Evolutionary conservation across 2,113 vertebrate species (phyloP).

Genomic region (Entomyzon cyanotis): DNA sequence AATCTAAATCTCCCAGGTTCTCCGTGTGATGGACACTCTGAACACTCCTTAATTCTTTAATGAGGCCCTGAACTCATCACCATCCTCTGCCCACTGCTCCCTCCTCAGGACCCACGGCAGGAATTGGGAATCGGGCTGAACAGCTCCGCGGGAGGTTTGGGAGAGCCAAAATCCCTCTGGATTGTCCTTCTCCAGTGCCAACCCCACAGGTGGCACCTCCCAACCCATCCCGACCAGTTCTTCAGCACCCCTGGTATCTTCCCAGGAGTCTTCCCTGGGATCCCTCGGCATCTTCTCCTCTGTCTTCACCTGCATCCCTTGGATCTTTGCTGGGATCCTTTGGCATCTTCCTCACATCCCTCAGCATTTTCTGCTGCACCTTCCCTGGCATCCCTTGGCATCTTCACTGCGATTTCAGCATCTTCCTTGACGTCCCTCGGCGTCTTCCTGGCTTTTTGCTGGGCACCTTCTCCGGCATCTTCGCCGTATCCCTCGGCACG

Average conservation of each 20-base stretch:
- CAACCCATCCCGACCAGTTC: neutral
- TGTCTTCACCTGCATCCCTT: too few species aligned
- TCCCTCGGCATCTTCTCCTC: neutral
- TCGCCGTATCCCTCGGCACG: fast-evolving
- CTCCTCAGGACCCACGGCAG: too few species aligned
- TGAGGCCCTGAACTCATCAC: fast-evolving
- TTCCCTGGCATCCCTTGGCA: too few species aligned
- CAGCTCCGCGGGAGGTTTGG: neutral
- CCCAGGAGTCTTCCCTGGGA: neutral
- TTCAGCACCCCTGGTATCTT: neutral
- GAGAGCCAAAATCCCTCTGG: neutral
- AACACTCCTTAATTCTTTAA: neutral
- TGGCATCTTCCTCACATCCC: neutral
- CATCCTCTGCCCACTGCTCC: neutral
- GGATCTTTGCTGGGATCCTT: fast-evolving
- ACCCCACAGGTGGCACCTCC: fast-evolving
- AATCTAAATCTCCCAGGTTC: fast-evolving
- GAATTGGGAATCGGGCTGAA: too few species aligned
- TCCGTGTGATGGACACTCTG: fast-evolving
- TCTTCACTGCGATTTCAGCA: neutral
- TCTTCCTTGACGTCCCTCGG: neutral
- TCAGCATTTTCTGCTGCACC: too few species aligned
- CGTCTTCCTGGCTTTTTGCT: too few species aligned
- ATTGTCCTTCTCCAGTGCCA: neutral
- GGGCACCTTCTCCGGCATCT: neutral